Evolutionary conservation across 2,888 invertebrate species (phyloP).

Genomic region (Epistrophella euchroma): DNA sequence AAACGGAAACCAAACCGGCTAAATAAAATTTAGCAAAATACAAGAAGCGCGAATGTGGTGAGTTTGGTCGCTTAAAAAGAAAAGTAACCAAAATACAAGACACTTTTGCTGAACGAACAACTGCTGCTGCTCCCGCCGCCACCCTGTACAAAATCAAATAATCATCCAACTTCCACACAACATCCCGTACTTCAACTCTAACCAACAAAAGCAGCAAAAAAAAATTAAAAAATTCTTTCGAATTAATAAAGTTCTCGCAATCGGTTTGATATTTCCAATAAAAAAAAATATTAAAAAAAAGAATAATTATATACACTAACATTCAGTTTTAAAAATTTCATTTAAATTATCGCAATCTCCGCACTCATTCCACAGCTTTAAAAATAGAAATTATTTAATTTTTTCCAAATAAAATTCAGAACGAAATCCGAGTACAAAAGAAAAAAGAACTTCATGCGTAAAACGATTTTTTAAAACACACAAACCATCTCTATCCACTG

Average conservation of each 20-base stretch:
- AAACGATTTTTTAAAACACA: conserved; percentile 32
- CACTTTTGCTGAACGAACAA: neutral
- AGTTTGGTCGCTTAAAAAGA: conserved; percentile 46
- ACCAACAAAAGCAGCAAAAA: conserved; percentile 39
- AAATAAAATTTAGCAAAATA: conserved; percentile 49
- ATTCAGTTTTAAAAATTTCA: conserved; percentile 18
- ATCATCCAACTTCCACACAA: conserved; percentile 6
- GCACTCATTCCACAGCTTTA: conserved; percentile 13
- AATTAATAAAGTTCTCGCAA: neutral
- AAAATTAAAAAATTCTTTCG: neutral
- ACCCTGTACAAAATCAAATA: conserved; percentile 39
- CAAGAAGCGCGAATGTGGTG: conserved; percentile 61
- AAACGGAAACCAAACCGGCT: conserved; percentile 73
- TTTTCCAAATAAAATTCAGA: conserved; percentile 36
- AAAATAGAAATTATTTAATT: conserved; percentile 53
- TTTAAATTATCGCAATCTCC: neutral
- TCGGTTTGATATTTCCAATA: neutral
- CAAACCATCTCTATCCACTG: conserved; percentile 62
- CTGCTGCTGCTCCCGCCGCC: conserved; percentile 17
- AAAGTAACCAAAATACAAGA: conserved; percentile 1
- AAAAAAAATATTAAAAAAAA: conserved; percentile 35
- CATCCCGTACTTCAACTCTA: conserved; percentile 43
- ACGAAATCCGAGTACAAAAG: conserved; percentile 7
- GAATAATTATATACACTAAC: neutral
- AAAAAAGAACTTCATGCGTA: conserved; percentile 33